These are phyloP conservation scores for Rhinogobio ventralis DNA, from an alignment of 2,797 vertebrate genomes.

Conservation along the genomic window DNA sequence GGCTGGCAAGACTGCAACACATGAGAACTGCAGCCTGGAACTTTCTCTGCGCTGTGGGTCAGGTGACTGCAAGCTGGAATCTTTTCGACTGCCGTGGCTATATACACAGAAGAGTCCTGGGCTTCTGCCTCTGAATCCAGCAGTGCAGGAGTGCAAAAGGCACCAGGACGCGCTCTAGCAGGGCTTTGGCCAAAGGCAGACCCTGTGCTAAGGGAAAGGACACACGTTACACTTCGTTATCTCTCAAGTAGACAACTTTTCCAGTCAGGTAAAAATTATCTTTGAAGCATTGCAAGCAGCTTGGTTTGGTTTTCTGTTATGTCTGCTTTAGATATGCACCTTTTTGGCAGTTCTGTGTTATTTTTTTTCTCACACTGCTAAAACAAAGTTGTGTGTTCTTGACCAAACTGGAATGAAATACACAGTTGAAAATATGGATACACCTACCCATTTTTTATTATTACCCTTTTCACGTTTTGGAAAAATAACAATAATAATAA, in stretches of 20 bases:
- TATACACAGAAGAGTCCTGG: conserved; percentile 67
- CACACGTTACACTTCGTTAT: conserved; percentile 63
- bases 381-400: not conserved
- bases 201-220: conserved; percentile 54
- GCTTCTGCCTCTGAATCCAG: conserved; percentile 69
- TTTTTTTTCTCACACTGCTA: not conserved
- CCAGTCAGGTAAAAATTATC: conserved; percentile 76
- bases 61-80: conserved; percentile 75
- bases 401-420: not conserved
- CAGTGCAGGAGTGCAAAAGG: conserved; percentile 63
- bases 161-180: conserved; percentile 62
- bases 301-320: not conserved
- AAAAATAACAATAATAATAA: too few species aligned
- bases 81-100: conserved; percentile 64
- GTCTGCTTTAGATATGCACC: conserved; percentile 33
- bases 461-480: not conserved
- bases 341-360: not conserved
- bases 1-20: conserved; percentile 26
- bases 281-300: conserved; percentile 22
- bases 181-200: conserved; percentile 50
- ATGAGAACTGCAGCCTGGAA: conserved; percentile 69
- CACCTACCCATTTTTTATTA: not conserved
- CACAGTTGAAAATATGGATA: not conserved
- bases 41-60: conserved; percentile 73
- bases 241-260: conserved; percentile 67